Evolutionary conservation across 2,888 invertebrate species (phyloP), one percentile per base, ranked within the genome.

Genomic region (Digitonthophagus gazella): DNA sequence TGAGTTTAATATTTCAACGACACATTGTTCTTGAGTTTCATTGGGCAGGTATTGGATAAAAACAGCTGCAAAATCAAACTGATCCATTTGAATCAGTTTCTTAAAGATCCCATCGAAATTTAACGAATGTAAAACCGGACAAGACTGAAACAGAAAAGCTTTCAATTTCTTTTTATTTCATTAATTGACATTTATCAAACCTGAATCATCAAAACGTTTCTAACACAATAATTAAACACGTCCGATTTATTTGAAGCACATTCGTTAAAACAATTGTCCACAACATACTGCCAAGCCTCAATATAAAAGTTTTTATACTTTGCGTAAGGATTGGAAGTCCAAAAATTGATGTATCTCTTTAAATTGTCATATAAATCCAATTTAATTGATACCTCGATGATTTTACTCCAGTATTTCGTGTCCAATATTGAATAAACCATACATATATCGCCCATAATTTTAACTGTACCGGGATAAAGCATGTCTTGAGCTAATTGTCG

Each of bases 251-350:
- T 64, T 8, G n/a, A 14, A 15, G 22, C 20, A 3, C 67, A 63
- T 57, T 68, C 19, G 54, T 74, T 73, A 69, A 80, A 77, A 1
- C 72, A 73, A 68, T 79, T 67, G 69, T 77, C 74, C 5, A 80
- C 73, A 15, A 80, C 72, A 14, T 70, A 71, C 69, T 80, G 77
- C 81, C 81, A 81, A 8, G 79, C 80, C 4, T 76, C 73, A n/a
- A 78, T 70, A 66, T 77, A 79, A 71, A 77, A 79, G 8, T 71
- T 71, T 66, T 75, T 77, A 61, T 76, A 75, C 18, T 66, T 68
- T 57, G 72, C 75, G 22, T 6, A 44, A 55, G 77, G 69, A n/a
- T 64, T 64, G 56, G 74, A 71, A 61, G 75, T 78, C 18, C 80
- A 72, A 66, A 76, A 78, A 58, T 76, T 71, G 2, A 81, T 67